A percentile compares a stretch with the other conserved stretches of the same genome.
These are phyloP conservation scores for Mus musculus DNA, from an alignment of 2,113 vertebrate genomes.

Conservation along the genomic window GRCm39 chrX:40570001-40570500, in stretches of 20 bases:
- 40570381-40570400: too few species aligned
- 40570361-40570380: too few species aligned
- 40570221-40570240: conserved; percentile 38
- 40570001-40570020: background rate
- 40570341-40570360: too few species aligned
- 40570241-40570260: background rate
- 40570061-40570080: background rate
- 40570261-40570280: background rate
- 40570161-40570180: background rate
- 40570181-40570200: conserved; percentile 44
- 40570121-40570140: background rate
- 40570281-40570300: conserved; percentile 44
- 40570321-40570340: background rate
- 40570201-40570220: conserved; percentile 38
- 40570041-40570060: conserved; percentile 43
- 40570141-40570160: background rate
- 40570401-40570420: too few species aligned
- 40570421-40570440: too few species aligned
- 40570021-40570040: conserved; percentile 33
- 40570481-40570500: too few species aligned
- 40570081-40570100: background rate
- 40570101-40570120: background rate
- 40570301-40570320: background rate
- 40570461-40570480: too few species aligned
- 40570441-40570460: too few species aligned